These are phyloP conservation scores for Zophobas morio DNA, from an alignment of 1,140 invertebrate genomes.

Conservation along the genomic window DNA sequence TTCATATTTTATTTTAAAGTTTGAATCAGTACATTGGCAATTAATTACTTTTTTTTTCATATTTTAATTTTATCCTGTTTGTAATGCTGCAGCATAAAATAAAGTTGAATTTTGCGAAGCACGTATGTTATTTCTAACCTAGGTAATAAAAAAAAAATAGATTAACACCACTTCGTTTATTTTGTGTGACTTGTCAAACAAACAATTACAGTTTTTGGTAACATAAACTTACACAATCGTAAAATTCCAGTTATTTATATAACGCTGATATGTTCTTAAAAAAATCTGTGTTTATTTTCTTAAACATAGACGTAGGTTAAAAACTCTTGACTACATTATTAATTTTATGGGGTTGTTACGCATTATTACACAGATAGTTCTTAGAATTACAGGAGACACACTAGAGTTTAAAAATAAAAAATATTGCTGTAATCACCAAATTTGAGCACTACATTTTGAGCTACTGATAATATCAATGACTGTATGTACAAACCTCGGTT, in stretches of 20 bases:
- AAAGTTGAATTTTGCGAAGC: slow-evolving; percentile 18
- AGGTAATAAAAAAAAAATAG: not conserved
- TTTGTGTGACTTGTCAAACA: slow-evolving; percentile 16
- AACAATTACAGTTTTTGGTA: slow-evolving; percentile 19
- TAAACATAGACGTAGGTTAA: too few relatives aligned
- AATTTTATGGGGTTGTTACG: slow-evolving; percentile 24
- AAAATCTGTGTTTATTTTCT: not conserved
- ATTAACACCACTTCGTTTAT: slow-evolving; percentile 25
- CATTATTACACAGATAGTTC: slow-evolving; percentile 12
- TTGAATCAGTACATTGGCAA: not conserved
- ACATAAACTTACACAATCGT: slow-evolving; percentile 6
- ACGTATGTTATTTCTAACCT: not conserved
- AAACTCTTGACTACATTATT: too few relatives aligned
- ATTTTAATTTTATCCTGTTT: slow-evolving; percentile 12
- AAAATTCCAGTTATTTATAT: not conserved
- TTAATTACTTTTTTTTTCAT: not conserved
- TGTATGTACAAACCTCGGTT: slow-evolving; percentile 37
- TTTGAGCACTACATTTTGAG: slow-evolving; percentile 53
- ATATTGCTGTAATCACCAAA: slow-evolving; percentile 44
- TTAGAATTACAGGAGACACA: slow-evolving; percentile 24
- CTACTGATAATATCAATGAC: slow-evolving; percentile 35
- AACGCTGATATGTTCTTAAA: not conserved
- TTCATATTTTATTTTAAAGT: slow-evolving; percentile 4
- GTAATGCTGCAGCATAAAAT: slow-evolving; percentile 18
- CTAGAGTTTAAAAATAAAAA: slow-evolving; percentile 9